Conservation (phyloP, 2,888 invertebrate species). For the Dione vanillae region DNA sequence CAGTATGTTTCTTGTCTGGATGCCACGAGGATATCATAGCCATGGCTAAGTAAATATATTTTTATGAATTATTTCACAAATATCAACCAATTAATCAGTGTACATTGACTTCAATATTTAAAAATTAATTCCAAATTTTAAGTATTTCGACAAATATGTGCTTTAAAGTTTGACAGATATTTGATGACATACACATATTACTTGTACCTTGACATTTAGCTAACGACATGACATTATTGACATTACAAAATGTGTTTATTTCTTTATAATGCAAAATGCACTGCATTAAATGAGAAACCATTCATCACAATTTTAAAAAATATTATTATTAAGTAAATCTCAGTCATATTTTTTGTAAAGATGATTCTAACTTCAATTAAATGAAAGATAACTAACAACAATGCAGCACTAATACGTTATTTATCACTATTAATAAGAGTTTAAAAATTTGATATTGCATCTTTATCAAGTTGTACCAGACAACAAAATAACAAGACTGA, state of each 20-base stretch:
- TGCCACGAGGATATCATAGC: conserved; percentile 86
- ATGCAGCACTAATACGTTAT: too few relatives aligned
- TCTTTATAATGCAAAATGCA: too few relatives aligned
- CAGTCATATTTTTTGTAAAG: too few relatives aligned
- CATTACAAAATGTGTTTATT: background rate
- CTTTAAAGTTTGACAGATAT: conserved; percentile 1
- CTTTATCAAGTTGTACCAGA: too few relatives aligned
- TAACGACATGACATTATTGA: background rate
- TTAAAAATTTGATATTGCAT: too few relatives aligned
- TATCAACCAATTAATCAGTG: background rate
- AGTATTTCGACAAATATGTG: background rate
- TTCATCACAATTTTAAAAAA: too few relatives aligned
- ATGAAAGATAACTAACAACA: too few relatives aligned
- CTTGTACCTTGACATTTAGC: conserved; percentile 4
- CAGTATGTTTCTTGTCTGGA: conserved; percentile 91
- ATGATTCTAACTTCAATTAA: too few relatives aligned
- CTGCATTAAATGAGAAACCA: too few relatives aligned
- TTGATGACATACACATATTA: conserved; percentile 22
- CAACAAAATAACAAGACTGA: too few relatives aligned
- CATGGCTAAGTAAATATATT: conserved; percentile 56
- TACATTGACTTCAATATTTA: background rate
- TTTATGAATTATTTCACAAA: background rate
- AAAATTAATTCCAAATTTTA: background rate
- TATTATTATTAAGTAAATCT: too few relatives aligned
- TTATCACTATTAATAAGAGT: too few relatives aligned